phyloP scores from a whole-genome alignment of 2,888 invertebrate species.

The Drosophila quinaria region DNA sequence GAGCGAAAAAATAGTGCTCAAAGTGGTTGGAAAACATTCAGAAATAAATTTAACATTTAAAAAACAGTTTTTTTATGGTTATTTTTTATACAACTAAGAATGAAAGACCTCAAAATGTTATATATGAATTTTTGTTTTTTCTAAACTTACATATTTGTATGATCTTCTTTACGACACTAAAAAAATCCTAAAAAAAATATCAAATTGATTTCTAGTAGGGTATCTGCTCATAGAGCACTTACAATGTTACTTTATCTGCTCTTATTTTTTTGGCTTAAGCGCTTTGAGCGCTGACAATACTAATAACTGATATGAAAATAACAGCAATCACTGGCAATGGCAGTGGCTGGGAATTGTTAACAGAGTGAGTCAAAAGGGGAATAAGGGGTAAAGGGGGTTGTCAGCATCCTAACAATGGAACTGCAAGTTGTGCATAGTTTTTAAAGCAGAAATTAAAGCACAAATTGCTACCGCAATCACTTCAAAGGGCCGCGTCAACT shows the following conservation, averaged over 20 bases:
- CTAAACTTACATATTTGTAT: too few species aligned
- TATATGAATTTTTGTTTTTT: too few species aligned
- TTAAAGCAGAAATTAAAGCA: constrained; percentile 81
- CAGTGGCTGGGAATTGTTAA: constrained; percentile 2
- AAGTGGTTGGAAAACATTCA: too few species aligned
- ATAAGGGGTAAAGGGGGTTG: too few species aligned
- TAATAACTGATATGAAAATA: constrained; percentile 66
- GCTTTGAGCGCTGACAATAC: constrained; percentile 49
- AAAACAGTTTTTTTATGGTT: too few species aligned
- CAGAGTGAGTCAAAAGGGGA: not conserved
- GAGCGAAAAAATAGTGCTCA: too few species aligned
- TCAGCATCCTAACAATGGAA: constrained; percentile 61
- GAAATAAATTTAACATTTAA: too few species aligned
- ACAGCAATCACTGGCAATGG: constrained; percentile 48
- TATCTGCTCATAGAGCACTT: not conserved
- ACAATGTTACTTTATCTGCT: not conserved
- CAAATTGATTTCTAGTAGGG: not conserved
- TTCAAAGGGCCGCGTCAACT: constrained; percentile 59
- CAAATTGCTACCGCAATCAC: constrained; percentile 79
- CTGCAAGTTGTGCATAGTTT: constrained; percentile 73
- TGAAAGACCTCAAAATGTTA: too few species aligned
- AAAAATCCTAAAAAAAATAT: too few species aligned
- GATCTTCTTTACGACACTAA: too few species aligned
- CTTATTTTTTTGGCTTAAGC: constrained; percentile 34
- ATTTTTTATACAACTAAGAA: too few species aligned